These are phyloP conservation scores for Lanistes nyassanus DNA, from an alignment of 1,140 invertebrate genomes.

Conservation along the genomic window DNA sequence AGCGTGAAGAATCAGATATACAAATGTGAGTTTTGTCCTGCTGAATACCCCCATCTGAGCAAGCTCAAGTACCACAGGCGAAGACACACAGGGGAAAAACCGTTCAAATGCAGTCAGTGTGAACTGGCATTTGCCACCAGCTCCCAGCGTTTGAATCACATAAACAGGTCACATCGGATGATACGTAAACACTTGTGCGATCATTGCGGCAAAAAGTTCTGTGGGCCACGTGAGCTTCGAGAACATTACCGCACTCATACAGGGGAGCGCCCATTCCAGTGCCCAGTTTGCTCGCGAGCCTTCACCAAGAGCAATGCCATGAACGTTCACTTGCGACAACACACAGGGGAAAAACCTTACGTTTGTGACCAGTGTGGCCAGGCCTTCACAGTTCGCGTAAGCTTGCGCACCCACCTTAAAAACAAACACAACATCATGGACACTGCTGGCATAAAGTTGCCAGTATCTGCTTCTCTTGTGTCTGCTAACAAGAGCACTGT, in stretches of 20 bases:
- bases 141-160: background rate
- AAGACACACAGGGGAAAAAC: slow-evolving; percentile 10
- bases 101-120: slow-evolving; percentile 17
- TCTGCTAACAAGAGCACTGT: too few species aligned
- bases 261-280: slow-evolving; percentile 8
- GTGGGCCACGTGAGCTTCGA: background rate
- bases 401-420: slow-evolving; percentile 13
- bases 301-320: slow-evolving; percentile 13
- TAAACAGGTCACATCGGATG: background rate
- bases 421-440: slow-evolving; percentile 3
- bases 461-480: too few species aligned
- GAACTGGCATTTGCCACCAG: background rate
- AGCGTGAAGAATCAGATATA: background rate
- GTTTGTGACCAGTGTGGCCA: slow-evolving; percentile 46
- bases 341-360: slow-evolving; percentile 60
- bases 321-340: slow-evolving; percentile 54
- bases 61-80: slow-evolving; percentile 4
- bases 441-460: background rate
- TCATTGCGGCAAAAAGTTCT: slow-evolving; percentile 18
- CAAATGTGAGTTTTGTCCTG: slow-evolving; percentile 5
- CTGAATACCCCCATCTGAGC: background rate
- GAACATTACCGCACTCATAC: slow-evolving; percentile 11
- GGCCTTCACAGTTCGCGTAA: slow-evolving; percentile 11
- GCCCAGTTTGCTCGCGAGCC: slow-evolving; percentile 2
- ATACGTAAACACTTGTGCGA: slow-evolving; percentile 9